Base-by-base conservation (phyloP, 2,797 vertebrate species). In the Galagoides demidoff region DNA sequence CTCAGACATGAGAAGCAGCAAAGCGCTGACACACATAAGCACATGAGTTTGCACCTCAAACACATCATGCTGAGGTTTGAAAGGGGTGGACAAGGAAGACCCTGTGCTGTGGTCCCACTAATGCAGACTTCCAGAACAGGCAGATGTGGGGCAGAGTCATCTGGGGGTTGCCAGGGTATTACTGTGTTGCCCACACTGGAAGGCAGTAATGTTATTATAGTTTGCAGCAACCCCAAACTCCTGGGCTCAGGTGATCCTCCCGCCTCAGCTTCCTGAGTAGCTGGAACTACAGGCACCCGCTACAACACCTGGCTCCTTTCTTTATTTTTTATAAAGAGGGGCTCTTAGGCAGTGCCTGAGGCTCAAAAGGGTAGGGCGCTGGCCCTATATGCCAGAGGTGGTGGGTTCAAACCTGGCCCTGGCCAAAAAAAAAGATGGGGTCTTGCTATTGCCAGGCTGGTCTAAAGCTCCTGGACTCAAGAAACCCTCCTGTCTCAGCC, bases 51-150 rank as follows among this genome's bases (percentile, higher is more conserved):
- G 9, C 22, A 49, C 13, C 25, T 31, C 57, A 49, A 43, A 68
- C n/a, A 61, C 7, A 11, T 3, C 2, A 31, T 5, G 27, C 52
- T 63, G 17, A 77, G n/a, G 34, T 43, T 43, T 43, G 34, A 29
- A 55, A 55, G 43, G 19, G 39, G 22, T 31, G 34, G 45, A 20
- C 63, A 37, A 1, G 3, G 52, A n/a, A 61, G 13, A 49, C 11
- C 39, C 55, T 0, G 0, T 0, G 1, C 0, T 8, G 5, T 0
- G 16, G 49, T 14, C 8, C 59, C 59, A 16, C 5, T 43, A 8
- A 29, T 3, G n/a, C 0, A 0, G 13, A 23, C 1, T 9, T 5
- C 16, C 66, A 34, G 27, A 31, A 78, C 34, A 31, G 1, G n/a
- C 27, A 77, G 45, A 34, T 61, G 13, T 6, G 7, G 61, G 73